A percentile compares a stretch with the other conserved stretches of the same genome.
Evolutionary conservation across 2,113 vertebrate genomes (phyloP).

Genomic region (Caloenas nicobarica): DNA sequence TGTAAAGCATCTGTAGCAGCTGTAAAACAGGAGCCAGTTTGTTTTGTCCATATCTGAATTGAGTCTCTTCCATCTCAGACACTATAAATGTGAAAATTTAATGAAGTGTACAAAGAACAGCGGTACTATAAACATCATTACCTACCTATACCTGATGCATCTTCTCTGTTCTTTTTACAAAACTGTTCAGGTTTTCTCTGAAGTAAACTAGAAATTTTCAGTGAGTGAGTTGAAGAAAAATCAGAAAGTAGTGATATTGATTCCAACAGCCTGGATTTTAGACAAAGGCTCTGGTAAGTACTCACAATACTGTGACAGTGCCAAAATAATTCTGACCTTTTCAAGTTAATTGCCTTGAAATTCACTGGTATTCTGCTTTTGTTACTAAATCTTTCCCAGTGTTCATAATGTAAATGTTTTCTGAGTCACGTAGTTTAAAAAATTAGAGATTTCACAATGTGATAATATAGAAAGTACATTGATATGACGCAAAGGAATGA

Average conservation of each 20-base stretch:
- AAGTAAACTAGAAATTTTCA: not conserved
- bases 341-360: not conserved
- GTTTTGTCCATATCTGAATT: not conserved
- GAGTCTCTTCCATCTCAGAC: not conserved
- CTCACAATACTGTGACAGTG: not conserved
- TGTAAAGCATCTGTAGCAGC: not conserved
- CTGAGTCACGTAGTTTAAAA: not conserved
- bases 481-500: not conserved
- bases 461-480: not conserved
- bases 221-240: not conserved
- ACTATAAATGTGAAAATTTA: not conserved
- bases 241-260: not conserved
- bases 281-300: not conserved
- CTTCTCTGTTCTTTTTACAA: not conserved
- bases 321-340: constrained; percentile 34
- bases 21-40: not conserved
- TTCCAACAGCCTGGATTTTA: not conserved
- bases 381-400: not conserved
- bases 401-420: not conserved
- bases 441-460: not conserved
- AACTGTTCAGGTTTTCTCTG: not conserved
- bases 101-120: not conserved
- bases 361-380: not conserved
- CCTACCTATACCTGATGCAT: not conserved
- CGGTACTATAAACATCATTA: not conserved